phyloP scores from a whole-genome alignment of 1,140 invertebrate genomes.

The Nylanderia fulva region DNA sequence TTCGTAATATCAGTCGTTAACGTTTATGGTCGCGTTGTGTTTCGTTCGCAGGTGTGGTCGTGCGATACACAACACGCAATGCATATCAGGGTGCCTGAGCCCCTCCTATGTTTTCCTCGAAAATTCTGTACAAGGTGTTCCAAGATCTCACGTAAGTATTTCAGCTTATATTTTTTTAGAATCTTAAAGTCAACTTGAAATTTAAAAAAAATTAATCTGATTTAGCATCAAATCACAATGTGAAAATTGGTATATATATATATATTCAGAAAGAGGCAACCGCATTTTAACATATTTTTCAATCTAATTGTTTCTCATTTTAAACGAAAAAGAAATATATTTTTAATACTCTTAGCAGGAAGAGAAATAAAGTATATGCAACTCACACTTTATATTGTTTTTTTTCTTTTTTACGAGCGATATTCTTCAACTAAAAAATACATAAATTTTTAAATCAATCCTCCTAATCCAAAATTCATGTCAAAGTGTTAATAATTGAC shows the following conservation, averaged over 20 bases:
- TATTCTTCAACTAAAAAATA: too few species aligned
- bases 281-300: too few species aligned
- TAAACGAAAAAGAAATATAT: too few species aligned
- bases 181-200: background rate
- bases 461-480: too few species aligned
- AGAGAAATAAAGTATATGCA: too few species aligned
- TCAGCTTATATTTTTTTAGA: background rate
- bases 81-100: constrained; percentile 37
- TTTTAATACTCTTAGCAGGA: too few species aligned
- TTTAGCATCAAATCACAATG: background rate
- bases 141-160: background rate
- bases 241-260: background rate
- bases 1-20: constrained; percentile 29
- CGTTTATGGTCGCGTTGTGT: constrained; percentile 46
- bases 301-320: too few species aligned
- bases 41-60: constrained; percentile 34
- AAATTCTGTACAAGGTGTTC: constrained; percentile 19
- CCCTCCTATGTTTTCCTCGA: constrained; percentile 39
- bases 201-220: background rate
- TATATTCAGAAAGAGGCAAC: too few species aligned
- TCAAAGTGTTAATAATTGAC: too few species aligned
- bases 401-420: too few species aligned
- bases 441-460: too few species aligned
- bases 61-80: constrained; percentile 58
- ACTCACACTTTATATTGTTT: too few species aligned